These are phyloP conservation scores for Apamea anceps DNA, from an alignment of 2,888 invertebrate species.

Conservation along the genomic window DNA sequence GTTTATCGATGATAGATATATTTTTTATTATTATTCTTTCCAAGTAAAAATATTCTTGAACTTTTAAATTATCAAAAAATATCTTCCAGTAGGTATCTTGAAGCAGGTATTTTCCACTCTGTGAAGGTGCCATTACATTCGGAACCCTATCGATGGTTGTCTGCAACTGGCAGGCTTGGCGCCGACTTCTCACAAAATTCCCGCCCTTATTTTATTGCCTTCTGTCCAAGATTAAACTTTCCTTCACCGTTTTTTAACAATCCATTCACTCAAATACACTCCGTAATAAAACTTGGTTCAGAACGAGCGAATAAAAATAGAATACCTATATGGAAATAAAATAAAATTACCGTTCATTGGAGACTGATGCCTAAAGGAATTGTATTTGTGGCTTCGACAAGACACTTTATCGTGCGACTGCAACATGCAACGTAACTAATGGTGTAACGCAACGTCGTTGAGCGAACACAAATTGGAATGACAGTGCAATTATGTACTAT, in stretches of 20 bases:
- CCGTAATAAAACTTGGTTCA: slow-evolving; percentile 71
- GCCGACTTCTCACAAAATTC: slow-evolving; percentile 87
- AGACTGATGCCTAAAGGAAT: slow-evolving; percentile 38
- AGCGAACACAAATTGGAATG: slow-evolving; percentile 34
- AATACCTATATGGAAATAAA: slow-evolving; percentile 59
- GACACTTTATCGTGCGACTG: slow-evolving; percentile 25
- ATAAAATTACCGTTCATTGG: slow-evolving; percentile 38
- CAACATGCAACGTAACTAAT: slow-evolving; percentile 39
- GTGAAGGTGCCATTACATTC: slow-evolving; percentile 69
- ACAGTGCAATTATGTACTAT: slow-evolving; percentile 36
- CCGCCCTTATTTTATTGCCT: slow-evolving; percentile 89
- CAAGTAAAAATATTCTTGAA: background rate
- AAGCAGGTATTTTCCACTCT: slow-evolving; percentile 74
- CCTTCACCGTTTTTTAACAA: slow-evolving; percentile 80
- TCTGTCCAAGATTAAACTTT: slow-evolving; percentile 88
- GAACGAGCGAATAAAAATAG: slow-evolving; percentile 68
- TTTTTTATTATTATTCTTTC: background rate
- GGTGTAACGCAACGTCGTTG: slow-evolving; percentile 27
- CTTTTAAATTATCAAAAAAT: background rate
- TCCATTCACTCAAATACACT: slow-evolving; percentile 77
- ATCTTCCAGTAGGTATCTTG: background rate
- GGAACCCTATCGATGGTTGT: slow-evolving; percentile 89
- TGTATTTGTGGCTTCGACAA: slow-evolving; percentile 41
- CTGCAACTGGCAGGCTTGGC: slow-evolving; percentile 88
- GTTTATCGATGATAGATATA: no score